These are phyloP conservation scores for Axea sp. DNA, from an alignment of 2,888 invertebrate genomes.

Conservation along the genomic window DNA sequence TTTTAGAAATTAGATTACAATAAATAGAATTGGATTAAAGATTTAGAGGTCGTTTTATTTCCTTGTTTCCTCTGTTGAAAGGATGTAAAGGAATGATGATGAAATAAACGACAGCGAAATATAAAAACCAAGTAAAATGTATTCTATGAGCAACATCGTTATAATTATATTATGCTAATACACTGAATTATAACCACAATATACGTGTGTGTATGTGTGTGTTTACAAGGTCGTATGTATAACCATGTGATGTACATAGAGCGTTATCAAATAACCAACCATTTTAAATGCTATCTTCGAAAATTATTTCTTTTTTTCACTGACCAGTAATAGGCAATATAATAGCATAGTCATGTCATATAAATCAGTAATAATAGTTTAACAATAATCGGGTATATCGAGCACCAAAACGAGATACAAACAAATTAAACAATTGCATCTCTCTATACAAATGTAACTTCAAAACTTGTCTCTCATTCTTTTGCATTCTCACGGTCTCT, in stretches of 20 bases:
- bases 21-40: neutral
- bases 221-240: conserved; percentile 71
- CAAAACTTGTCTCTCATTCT: conserved; percentile 38
- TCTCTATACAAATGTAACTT: conserved; percentile 62
- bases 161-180: conserved; percentile 78
- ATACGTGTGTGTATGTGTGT: conserved; percentile 66
- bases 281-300: conserved; percentile 73
- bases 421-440: conserved; percentile 65
- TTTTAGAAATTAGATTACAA: no score
- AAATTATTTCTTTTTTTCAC: conserved; percentile 68
- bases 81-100: conserved; percentile 5
- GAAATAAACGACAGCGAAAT: conserved; percentile 73
- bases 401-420: conserved; percentile 77
- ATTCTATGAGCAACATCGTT: conserved; percentile 79
- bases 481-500: conserved; percentile 13
- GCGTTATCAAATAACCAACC: conserved; percentile 74
- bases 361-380: conserved; percentile 71
- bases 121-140: conserved; percentile 79
- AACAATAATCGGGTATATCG: conserved; percentile 75
- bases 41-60: no score
- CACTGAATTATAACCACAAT: conserved; percentile 78
- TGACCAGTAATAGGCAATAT: conserved; percentile 75
- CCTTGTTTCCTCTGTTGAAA: no score
- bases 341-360: conserved; percentile 73
- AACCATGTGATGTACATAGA: conserved; percentile 73